A percentile compares a stretch with the other conserved stretches of the same genome.
These are phyloP conservation scores for Caenorhabditis brenneri DNA, from an alignment of 1,140 invertebrate species.

Conservation along the genomic window DNA sequence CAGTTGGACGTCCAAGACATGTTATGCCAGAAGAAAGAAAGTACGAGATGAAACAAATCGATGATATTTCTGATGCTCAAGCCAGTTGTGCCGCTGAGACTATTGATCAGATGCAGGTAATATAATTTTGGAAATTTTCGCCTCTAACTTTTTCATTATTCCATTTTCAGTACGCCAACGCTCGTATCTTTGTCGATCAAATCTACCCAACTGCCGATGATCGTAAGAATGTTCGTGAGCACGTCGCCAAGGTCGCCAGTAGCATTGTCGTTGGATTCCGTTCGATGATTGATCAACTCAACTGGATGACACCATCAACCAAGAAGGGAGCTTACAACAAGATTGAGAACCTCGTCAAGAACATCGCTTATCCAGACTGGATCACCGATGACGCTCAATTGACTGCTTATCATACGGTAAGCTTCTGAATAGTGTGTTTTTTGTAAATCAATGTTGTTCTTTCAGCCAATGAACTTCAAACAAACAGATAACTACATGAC, in stretches of 20 bases:
- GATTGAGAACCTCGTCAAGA: slow-evolving; percentile 62
- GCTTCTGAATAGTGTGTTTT: neutral
- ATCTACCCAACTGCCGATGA: slow-evolving; percentile 49
- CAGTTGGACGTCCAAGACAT: slow-evolving; percentile 43
- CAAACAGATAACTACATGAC: slow-evolving; percentile 51
- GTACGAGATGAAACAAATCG: slow-evolving; percentile 28
- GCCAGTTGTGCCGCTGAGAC: slow-evolving; percentile 51
- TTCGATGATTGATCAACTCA: slow-evolving; percentile 63
- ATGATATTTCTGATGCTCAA: slow-evolving; percentile 27
- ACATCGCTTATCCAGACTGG: slow-evolving; percentile 66
- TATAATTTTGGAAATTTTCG: neutral
- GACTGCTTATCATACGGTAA: slow-evolving; percentile 55
- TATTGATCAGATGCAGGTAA: slow-evolving; percentile 35
- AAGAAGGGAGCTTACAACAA: slow-evolving; percentile 64
- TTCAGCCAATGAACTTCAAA: slow-evolving; percentile 41
- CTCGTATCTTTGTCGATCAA: slow-evolving; percentile 58
- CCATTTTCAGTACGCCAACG: slow-evolving; percentile 59
- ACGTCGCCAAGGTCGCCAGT: slow-evolving; percentile 54
- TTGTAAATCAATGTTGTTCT: neutral
- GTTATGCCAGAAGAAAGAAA: slow-evolving; percentile 43
- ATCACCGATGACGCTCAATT: slow-evolving; percentile 62
- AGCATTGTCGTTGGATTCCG: slow-evolving; percentile 62
- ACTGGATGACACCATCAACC: slow-evolving; percentile 61
- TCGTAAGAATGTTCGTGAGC: slow-evolving; percentile 39
- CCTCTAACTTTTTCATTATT: neutral